Conservation (phyloP, 2,888 invertebrate genomes). For the Macrophya alboannulata region DNA sequence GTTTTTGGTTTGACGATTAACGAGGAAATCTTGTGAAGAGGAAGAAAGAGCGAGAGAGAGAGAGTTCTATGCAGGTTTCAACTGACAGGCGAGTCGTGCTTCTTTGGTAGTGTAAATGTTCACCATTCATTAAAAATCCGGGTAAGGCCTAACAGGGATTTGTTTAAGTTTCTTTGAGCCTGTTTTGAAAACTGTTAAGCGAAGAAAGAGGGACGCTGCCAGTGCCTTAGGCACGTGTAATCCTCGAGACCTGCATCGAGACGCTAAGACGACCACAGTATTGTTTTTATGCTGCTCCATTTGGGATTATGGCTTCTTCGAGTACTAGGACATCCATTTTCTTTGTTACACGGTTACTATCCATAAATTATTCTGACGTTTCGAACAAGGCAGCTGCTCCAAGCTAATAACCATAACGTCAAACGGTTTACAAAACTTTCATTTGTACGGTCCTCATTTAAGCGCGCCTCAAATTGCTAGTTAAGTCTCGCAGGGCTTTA, state of each 20-base stretch:
- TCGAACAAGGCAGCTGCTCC: constrained; percentile 55
- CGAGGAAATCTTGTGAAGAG: neutral
- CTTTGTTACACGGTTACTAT: constrained; percentile 49
- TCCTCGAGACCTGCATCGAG: constrained; percentile 22
- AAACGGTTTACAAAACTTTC: constrained; percentile 56
- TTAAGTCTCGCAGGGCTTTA: constrained; percentile 46
- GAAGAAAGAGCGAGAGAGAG: neutral
- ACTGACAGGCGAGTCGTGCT: constrained; percentile 43
- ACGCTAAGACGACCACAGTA: constrained; percentile 4
- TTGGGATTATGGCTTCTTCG: constrained; percentile 51
- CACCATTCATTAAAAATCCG: constrained; percentile 31
- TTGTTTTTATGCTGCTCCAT: constrained; percentile 51
- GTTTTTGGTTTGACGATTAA: neutral
- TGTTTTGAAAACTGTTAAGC: constrained; percentile 46
- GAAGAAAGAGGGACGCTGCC: constrained; percentile 15
- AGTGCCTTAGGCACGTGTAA: constrained; percentile 22
- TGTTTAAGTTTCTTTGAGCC: constrained; percentile 37
- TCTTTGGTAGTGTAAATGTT: constrained; percentile 45
- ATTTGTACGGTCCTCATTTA: constrained; percentile 52
- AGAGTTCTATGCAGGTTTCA: neutral
- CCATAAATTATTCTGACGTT: constrained; percentile 54
- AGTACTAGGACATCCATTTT: constrained; percentile 51
- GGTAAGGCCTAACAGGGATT: constrained; percentile 30
- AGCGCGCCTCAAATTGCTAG: constrained; percentile 55
- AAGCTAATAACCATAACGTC: constrained; percentile 55